Conservation (phyloP, 2,113 vertebrate species). For the Butorides virescens region DNA sequence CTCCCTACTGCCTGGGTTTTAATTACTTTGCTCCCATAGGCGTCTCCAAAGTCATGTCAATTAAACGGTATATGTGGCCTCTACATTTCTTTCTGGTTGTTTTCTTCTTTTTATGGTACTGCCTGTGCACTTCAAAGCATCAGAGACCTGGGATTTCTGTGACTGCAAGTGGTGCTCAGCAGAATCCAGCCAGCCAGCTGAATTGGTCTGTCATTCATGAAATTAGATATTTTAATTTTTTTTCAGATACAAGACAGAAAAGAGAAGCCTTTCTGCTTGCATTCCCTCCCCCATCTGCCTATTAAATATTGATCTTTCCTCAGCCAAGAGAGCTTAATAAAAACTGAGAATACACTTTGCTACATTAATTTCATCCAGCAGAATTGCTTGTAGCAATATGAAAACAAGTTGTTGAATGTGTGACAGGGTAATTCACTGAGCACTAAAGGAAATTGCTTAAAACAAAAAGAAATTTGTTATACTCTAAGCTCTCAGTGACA, state of each 20-base stretch:
- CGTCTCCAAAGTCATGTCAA: background rate
- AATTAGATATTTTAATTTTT: background rate
- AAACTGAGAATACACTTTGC: background rate
- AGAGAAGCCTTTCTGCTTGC: background rate
- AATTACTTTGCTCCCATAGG: conserved; percentile 15
- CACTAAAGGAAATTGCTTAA: conserved; percentile 17
- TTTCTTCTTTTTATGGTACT: background rate
- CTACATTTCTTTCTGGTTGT: background rate
- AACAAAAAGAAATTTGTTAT: conserved; percentile 42
- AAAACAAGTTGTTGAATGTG: conserved; percentile 21
- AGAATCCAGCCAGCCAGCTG: background rate
- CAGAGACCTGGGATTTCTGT: background rate
- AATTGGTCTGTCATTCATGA: background rate
- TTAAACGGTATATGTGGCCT: background rate
- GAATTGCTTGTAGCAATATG: background rate
- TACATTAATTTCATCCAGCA: background rate
- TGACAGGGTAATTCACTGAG: conserved; percentile 27
- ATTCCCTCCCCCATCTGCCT: background rate
- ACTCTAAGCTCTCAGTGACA: background rate
- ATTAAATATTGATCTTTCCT: background rate
- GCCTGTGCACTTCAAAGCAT: background rate
- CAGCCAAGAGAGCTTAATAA: background rate
- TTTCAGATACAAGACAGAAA: conserved; percentile 1
- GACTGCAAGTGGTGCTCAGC: background rate
- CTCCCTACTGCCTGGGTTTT: conserved; percentile 1